Percentiles rank a stretch among this genome's conserved stretches.
These are phyloP conservation scores for Osedax frankpressi DNA, from an alignment of 2,888 invertebrate genomes.

Conservation along the genomic window DNA sequence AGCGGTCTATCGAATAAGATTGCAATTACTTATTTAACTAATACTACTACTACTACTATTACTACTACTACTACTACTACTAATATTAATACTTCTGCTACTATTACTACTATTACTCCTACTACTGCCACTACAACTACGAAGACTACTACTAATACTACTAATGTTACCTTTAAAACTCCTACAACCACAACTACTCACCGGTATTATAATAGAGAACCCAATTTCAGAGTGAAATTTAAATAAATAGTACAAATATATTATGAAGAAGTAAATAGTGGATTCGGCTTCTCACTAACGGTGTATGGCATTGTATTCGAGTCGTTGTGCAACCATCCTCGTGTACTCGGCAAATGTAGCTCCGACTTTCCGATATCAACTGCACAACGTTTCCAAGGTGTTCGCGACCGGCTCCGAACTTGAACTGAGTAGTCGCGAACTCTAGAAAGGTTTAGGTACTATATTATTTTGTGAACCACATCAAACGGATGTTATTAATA, in stretches of 20 bases:
- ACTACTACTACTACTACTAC: background rate
- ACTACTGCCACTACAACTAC: background rate
- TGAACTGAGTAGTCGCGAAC: constrained; percentile 31
- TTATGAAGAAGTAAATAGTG: too few species aligned
- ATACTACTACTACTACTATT: background rate
- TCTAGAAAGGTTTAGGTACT: too few species aligned
- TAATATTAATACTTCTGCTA: background rate
- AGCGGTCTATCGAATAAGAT: constrained; percentile 27
- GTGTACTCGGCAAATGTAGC: constrained; percentile 31
- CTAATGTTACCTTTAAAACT: background rate
- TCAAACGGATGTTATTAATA: too few species aligned
- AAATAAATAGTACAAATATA: too few species aligned
- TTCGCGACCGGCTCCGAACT: constrained; percentile 30
- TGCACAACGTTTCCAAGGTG: constrained; percentile 32
- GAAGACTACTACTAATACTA: background rate
- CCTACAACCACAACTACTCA: constrained; percentile 20
- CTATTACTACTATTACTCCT: background rate
- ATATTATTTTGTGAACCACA: too few species aligned
- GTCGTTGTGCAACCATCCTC: constrained; percentile 32
- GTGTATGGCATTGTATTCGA: constrained; percentile 34
- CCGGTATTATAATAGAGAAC: too few species aligned
- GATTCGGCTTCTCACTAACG: too few species aligned
- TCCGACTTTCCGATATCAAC: constrained; percentile 28
- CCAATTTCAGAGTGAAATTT: too few species aligned
- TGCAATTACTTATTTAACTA: background rate